Conservation (phyloP, 2,888 invertebrate genomes). For the Lamellibrachia columna region DNA sequence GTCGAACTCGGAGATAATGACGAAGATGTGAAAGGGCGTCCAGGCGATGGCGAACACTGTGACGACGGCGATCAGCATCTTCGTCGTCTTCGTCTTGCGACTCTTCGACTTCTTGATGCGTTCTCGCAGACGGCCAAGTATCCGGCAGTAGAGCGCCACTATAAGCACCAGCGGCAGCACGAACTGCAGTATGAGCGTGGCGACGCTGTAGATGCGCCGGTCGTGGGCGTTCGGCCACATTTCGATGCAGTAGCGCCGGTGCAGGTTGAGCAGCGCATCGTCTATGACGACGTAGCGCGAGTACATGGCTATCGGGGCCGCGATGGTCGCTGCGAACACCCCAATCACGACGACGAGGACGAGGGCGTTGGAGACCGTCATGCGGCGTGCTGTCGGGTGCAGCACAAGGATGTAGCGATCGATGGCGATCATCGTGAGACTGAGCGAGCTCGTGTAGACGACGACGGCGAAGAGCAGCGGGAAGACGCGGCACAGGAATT, state of each 20-base stretch:
- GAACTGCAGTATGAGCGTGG: constrained; percentile 56
- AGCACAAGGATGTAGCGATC: constrained; percentile 59
- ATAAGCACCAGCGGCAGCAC: constrained; percentile 57
- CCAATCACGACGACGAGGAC: constrained; percentile 51
- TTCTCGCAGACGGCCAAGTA: constrained; percentile 54
- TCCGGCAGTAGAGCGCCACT: constrained; percentile 54
- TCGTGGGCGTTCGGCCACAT: constrained; percentile 49
- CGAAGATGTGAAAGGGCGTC: constrained; percentile 60
- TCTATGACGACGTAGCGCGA: constrained; percentile 42
- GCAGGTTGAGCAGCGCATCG: constrained; percentile 46
- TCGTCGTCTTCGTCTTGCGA: constrained; percentile 50
- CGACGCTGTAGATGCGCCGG: constrained; percentile 53
- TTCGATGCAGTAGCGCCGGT: constrained; percentile 53
- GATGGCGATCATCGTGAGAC: constrained; percentile 62
- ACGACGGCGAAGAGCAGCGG: constrained; percentile 60
- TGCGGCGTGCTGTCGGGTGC: constrained; percentile 52
- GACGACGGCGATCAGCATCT: constrained; percentile 61
- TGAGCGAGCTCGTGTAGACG: constrained; percentile 60
- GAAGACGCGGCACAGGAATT: constrained; percentile 57
- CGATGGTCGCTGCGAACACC: constrained; percentile 51
- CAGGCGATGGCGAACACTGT: constrained; percentile 60
- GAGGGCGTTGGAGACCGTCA: constrained; percentile 54
- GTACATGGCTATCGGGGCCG: constrained; percentile 73
- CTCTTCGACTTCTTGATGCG: constrained; percentile 43
- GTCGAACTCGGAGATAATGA: constrained; percentile 54